Evolutionary conservation across 2,888 invertebrate genomes (phyloP).

Genomic region (Hyalella azteca): DNA sequence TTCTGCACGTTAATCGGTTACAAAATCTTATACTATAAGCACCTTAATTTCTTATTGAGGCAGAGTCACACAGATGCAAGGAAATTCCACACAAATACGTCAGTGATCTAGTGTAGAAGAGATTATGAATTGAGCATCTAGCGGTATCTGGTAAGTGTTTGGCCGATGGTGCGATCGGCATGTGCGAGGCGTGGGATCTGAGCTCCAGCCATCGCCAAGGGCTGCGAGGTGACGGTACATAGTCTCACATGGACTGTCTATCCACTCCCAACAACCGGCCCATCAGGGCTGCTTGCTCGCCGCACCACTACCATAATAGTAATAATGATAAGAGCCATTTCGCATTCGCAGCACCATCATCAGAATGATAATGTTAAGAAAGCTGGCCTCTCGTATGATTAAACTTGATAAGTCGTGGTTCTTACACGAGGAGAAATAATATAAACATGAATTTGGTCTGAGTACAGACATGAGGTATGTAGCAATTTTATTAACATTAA

Average conservation of each 20-base stretch:
- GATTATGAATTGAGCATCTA: not conserved
- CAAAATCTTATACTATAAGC: not conserved
- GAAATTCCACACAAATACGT: not conserved
- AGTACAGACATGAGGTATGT: too few relatives aligned
- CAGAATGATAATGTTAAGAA: conserved; percentile 3
- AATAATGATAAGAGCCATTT: conserved; percentile 36
- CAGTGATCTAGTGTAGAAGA: not conserved
- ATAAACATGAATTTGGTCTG: too few relatives aligned
- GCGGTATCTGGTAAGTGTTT: conserved; percentile 16
- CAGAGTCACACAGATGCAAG: not conserved
- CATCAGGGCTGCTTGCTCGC: conserved; percentile 23
- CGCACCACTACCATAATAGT: conserved; percentile 28
- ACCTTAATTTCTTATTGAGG: not conserved
- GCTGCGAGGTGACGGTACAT: conserved; percentile 23
- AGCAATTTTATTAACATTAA: too few relatives aligned
- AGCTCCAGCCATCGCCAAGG: conserved; percentile 15
- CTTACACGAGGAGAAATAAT: too few relatives aligned
- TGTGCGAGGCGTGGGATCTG: conserved; percentile 1
- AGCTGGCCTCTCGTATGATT: not conserved
- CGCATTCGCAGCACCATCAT: not conserved
- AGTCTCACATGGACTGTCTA: conserved; percentile 28
- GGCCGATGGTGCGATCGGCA: conserved; percentile 34
- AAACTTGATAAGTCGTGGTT: too few relatives aligned
- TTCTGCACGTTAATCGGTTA: not conserved
- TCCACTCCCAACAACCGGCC: conserved; percentile 30